Evolutionary conservation across 2,888 invertebrate species (phyloP), one percentile per base, ranked within the genome.

Genomic region (Buathra laborator): DNA sequence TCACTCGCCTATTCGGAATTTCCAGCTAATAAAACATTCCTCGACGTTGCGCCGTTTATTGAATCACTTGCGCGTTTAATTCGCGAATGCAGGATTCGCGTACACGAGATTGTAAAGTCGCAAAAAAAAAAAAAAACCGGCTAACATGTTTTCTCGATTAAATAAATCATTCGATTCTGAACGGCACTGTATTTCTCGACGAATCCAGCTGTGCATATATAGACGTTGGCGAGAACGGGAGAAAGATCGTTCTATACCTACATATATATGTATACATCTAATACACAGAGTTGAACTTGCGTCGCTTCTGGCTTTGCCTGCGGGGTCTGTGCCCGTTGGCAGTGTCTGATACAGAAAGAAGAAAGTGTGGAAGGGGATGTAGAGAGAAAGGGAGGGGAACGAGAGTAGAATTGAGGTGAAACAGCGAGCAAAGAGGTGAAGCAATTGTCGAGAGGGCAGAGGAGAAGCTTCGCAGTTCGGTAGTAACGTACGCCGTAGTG

Each of bases 361-460:
- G 37, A 37, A 71, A 53, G n/a, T n/a, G 12, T 6, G 24, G 70
- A 48, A 16, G 10, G 32, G 48, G 43, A 12, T 3, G 37, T 46
- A 67, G 24, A n/a, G 46, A 46, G 9, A 14, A 19, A 46, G 67
- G 19, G 46, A 48, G 9, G 5, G 16, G 51, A 51, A 5, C 62
- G 62, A 64, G 44, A 44, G 64, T 19, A 16, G 62, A 75, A 79
- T 70, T 29, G 74, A 64, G 70, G 24, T 16, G 59, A 70, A 32
- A 62, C 44, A 62, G 59, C 12, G 70, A 19, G 59, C 37, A 71
- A 71, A 79, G 64, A 71, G 70, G 70, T 16, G 79, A 71, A 71
- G 70, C 79, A 71, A 79, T 79, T 79, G 79, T 48, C 79, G 62
- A 71, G 53, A 62, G 62, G 78, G 59, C 29, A 16, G 53, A 64